Evolutionary conservation across 2,888 invertebrate genomes (phyloP).

Genomic region (Globia sparganii): DNA sequence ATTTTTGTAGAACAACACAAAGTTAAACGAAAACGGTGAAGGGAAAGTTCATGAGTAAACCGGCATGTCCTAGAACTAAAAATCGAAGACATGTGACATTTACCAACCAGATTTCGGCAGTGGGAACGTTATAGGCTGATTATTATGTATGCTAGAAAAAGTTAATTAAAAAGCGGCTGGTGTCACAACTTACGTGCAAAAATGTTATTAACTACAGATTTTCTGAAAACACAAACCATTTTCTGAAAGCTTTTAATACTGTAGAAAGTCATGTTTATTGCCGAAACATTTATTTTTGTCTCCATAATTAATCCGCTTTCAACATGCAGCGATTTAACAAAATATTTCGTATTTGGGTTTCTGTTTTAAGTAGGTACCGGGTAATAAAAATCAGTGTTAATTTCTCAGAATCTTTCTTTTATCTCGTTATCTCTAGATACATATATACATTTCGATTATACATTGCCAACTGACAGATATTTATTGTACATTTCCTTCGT

Average conservation of each 20-base stretch:
- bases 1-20: background rate
- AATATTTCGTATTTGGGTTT: slow-evolving; percentile 1
- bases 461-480: slow-evolving; percentile 69
- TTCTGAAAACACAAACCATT: background rate
- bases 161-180: accelerated
- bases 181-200: background rate
- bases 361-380: background rate
- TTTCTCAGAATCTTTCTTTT: slow-evolving; percentile 76
- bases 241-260: background rate
- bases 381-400: slow-evolving; percentile 70
- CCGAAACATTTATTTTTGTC: background rate
- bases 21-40: background rate
- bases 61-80: background rate
- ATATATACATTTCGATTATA: slow-evolving; percentile 79
- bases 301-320: background rate
- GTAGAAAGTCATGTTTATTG: background rate
- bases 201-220: background rate
- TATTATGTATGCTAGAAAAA: background rate
- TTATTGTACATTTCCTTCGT: slow-evolving; percentile 72
- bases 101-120: background rate
- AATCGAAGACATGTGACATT: too few relatives aligned
- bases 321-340: background rate
- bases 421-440: slow-evolving; percentile 81
- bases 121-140: background rate
- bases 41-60: background rate